These are phyloP conservation scores for Himalopsyche japonica DNA, from an alignment of 2,888 invertebrate genomes.

Conservation along the genomic window DNA sequence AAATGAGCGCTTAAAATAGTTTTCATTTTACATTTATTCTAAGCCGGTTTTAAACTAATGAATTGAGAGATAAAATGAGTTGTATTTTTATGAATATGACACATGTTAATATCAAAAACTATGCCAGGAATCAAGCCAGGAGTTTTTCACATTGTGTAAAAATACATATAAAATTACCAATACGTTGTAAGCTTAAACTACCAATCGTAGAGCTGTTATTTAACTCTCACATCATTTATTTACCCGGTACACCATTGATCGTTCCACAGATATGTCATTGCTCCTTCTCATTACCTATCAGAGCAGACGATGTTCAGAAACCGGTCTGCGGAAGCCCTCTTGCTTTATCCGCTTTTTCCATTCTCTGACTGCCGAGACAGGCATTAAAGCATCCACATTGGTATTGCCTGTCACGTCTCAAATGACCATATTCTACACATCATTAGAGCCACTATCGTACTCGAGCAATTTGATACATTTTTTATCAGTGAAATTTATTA, in stretches of 20 bases:
- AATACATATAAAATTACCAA: too few relatives aligned
- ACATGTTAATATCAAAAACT: too few relatives aligned
- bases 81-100: too few relatives aligned
- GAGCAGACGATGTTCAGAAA: background rate
- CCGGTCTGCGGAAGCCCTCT: background rate
- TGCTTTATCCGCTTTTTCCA: background rate
- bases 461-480: background rate
- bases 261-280: background rate
- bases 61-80: too few relatives aligned
- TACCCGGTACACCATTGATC: background rate
- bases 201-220: background rate
- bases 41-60: too few relatives aligned
- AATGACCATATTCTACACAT: constrained; percentile 38
- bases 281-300: background rate
- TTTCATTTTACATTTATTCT: too few relatives aligned
- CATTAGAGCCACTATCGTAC: constrained; percentile 31
- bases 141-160: too few relatives aligned
- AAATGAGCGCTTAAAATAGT: too few relatives aligned
- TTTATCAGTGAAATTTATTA: background rate
- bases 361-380: background rate
- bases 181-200: background rate
- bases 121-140: too few relatives aligned
- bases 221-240: background rate
- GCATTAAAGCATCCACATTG: background rate
- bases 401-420: constrained; percentile 26